These are phyloP conservation scores for Schizaphis graminum DNA, from an alignment of 2,888 invertebrate species.

Conservation along the genomic window DNA sequence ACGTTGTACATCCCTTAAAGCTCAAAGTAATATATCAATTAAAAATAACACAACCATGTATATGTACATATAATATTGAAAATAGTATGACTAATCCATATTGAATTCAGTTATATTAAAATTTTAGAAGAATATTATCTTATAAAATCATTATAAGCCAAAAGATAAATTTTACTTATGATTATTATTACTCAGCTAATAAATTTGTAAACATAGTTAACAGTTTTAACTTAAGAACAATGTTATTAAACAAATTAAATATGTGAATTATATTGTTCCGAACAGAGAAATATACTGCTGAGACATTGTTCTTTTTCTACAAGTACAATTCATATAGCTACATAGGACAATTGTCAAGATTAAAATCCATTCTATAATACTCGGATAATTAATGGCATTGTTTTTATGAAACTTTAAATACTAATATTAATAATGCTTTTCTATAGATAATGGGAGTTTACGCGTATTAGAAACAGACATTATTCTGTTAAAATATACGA, in stretches of 20 bases:
- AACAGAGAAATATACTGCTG: constrained; percentile 31
- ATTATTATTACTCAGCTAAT: neutral
- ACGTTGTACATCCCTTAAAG: neutral
- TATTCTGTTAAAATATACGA: neutral
- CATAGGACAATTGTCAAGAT: constrained; percentile 24
- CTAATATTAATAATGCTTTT: neutral
- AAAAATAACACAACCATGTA: neutral
- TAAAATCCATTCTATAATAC: constrained; percentile 36
- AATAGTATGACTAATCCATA: neutral
- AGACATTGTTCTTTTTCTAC: neutral
- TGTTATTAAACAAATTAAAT: neutral
- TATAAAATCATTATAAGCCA: neutral
- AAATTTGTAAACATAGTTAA: neutral
- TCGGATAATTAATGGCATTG: neutral
- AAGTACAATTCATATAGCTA: neutral
- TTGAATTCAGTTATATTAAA: neutral
- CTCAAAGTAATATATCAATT: neutral
- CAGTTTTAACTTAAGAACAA: neutral
- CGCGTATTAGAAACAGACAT: neutral
- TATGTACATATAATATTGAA: neutral
- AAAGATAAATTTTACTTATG: neutral
- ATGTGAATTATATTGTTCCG: constrained; percentile 8
- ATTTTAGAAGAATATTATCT: constrained; percentile 36
- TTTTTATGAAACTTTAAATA: constrained; percentile 28
- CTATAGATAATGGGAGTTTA: neutral